Conservation (phyloP, 2,888 invertebrate genomes). For the Osedax frankpressi region DNA sequence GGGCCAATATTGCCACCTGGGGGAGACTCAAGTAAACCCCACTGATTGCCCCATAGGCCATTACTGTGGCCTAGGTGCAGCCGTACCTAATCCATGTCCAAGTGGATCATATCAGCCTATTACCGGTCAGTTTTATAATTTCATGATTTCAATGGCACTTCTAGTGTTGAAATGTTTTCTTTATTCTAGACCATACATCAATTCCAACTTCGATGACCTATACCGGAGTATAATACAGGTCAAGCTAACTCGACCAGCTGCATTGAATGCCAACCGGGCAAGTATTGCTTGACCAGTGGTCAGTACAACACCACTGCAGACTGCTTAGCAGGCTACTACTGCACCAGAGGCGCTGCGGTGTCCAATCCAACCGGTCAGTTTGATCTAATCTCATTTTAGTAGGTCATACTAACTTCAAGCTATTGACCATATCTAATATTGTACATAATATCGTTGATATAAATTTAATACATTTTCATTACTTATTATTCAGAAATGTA, state of each 20-base stretch:
- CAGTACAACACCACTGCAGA: slow-evolving; percentile 23
- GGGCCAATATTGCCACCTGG: slow-evolving; percentile 37
- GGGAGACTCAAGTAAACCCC: slow-evolving; percentile 30
- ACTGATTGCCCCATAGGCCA: slow-evolving; percentile 35
- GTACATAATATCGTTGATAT: no score
- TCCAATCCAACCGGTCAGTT: slow-evolving; percentile 41
- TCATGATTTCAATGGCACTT: no score
- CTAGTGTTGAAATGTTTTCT: no score
- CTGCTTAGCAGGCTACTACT: slow-evolving; percentile 39
- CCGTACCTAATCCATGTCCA: slow-evolving; percentile 34
- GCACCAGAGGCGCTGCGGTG: slow-evolving; percentile 31
- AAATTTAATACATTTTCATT: no score
- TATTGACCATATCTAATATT: no score
- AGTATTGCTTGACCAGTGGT: slow-evolving; percentile 36
- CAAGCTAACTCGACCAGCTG: slow-evolving; percentile 29
- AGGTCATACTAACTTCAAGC: no score
- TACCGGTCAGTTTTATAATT: slow-evolving; percentile 32
- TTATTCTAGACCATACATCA: no score
- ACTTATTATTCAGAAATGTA: no score
- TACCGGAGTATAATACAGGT: no score
- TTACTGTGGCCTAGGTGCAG: slow-evolving; percentile 38
- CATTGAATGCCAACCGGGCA: slow-evolving; percentile 35
- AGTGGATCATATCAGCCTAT: slow-evolving; percentile 36
- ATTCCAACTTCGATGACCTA: no score
- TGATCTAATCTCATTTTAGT: no score